A percentile compares a stretch with the other conserved stretches of the same genome.
Conservation (phyloP, 1,140 invertebrate genomes). For the Calycopis cecrops region DNA sequence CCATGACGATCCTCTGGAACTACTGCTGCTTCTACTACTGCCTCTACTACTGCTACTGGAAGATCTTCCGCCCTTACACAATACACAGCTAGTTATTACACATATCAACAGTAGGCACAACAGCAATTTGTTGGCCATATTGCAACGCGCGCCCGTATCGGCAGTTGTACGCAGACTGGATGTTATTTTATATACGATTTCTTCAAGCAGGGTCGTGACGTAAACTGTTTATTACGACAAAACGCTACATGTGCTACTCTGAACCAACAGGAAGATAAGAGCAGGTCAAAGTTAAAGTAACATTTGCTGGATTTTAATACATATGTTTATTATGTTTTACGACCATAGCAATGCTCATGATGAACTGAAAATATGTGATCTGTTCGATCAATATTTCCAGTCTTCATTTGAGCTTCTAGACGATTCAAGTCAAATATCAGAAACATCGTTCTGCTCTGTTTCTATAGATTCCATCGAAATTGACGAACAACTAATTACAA, state of each 20-base stretch:
- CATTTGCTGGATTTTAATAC: too few species aligned
- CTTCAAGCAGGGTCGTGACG: slow-evolving; percentile 12
- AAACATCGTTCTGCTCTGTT: too few species aligned
- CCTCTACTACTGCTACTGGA: slow-evolving; percentile 12
- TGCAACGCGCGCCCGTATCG: slow-evolving; percentile 17
- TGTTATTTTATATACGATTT: too few species aligned
- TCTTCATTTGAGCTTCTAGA: too few species aligned
- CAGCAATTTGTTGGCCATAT: slow-evolving; percentile 35
- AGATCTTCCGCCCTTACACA: slow-evolving; percentile 24
- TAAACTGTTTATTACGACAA: slow-evolving; percentile 27
- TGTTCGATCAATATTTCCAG: too few species aligned
- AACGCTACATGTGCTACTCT: slow-evolving; percentile 12
- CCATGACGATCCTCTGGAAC: slow-evolving; percentile 20
- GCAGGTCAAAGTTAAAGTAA: too few species aligned
- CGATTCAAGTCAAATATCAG: too few species aligned
- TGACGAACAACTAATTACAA: too few species aligned
- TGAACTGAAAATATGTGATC: too few species aligned
- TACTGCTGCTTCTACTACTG: slow-evolving; percentile 19
- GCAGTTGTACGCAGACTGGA: slow-evolving; percentile 19
- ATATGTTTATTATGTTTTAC: too few species aligned
- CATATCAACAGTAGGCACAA: slow-evolving; percentile 36
- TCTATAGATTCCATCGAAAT: too few species aligned
- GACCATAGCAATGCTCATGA: too few species aligned
- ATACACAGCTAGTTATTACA: slow-evolving; percentile 21
- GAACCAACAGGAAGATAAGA: neutral